Base-by-base conservation (phyloP, 2,888 invertebrate genomes). In the Brenthis daphne region DNA sequence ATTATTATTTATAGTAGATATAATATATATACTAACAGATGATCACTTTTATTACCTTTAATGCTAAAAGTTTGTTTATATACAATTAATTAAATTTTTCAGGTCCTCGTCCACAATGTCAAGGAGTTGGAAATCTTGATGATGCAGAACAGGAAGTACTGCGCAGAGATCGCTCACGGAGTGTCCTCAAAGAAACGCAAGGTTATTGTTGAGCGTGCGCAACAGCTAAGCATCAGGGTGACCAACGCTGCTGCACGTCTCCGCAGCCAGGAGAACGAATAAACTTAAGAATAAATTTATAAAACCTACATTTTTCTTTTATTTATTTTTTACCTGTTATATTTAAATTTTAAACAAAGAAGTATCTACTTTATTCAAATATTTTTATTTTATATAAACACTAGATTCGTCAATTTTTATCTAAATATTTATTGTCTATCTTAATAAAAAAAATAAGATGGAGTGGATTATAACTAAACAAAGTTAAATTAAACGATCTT, bases 141-240 rank as follows among this genome's bases (percentile, higher is more conserved):
- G 96, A 99, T 99, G 99, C 99, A 99, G 88, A 99, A 99, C 93
- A 95, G 98, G 79, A 97, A 97, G 78, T 99, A 97, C 93, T 98
- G 99, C 87, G 99, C 97, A 33, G 99, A 99, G 94, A 99, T 99
- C 77, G 99, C 99, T 1, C 99, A 99, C 87, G 97, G 96, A 33
- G 99, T 99, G 0, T 99, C 99, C 73, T 97, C 98, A n/a, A 98
- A 98, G 93, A 99, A 99, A 85, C 96, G 99, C 76, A 99, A 99
- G 93, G 93, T 94, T 4, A 99, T 99, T 77, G 99, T 99, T 12
- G 99, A 99, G 90, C 95, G 99, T 74, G 99, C 99, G 1, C 98
- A 98, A 86, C 99, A 99, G 86, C 94, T 99, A 74, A 97, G 98
- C 75, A 97, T 99, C 84, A 95, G 98, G 79, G 95, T 99, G 64